Conservation (phyloP, 2,888 invertebrate genomes). For the Erpobdella octoculata region DNA sequence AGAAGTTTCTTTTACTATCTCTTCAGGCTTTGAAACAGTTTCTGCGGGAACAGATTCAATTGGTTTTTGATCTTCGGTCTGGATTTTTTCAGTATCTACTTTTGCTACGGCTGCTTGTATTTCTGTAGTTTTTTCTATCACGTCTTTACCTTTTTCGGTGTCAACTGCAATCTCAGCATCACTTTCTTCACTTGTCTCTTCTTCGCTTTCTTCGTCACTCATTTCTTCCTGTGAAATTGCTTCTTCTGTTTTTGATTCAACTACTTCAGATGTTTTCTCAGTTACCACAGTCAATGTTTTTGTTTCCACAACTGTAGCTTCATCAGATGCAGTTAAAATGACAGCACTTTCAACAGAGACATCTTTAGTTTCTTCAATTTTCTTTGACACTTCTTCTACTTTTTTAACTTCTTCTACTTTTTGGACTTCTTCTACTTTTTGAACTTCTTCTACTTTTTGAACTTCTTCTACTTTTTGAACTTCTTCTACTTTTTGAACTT, state of each 20-base stretch:
- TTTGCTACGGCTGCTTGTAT: background rate
- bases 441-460: background rate
- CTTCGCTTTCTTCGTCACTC: background rate
- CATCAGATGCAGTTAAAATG: too few relatives aligned
- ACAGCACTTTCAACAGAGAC: background rate
- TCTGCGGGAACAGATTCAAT: background rate
- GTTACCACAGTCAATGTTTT: background rate
- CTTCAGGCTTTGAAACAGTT: background rate
- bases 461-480: background rate
- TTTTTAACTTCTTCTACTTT: background rate
- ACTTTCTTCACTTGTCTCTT: background rate
- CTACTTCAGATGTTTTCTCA: background rate
- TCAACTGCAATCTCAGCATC: background rate
- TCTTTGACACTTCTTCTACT: background rate
- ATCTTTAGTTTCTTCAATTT: background rate
- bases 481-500: background rate
- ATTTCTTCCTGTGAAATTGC: slow-evolving; percentile 2
- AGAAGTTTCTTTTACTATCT: background rate
- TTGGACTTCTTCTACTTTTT: background rate
- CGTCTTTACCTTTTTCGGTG: slow-evolving; percentile 2
- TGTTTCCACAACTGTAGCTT: too few relatives aligned
- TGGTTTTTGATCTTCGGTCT: background rate
- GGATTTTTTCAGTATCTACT: slow-evolving; percentile 5
- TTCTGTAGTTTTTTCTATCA: slow-evolving; percentile 17
- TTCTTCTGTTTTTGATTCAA: background rate